A percentile compares a stretch with the other conserved stretches of the same genome.
Conservation (phyloP, 1,140 invertebrate species). For the Mesaphorura yosii region DNA sequence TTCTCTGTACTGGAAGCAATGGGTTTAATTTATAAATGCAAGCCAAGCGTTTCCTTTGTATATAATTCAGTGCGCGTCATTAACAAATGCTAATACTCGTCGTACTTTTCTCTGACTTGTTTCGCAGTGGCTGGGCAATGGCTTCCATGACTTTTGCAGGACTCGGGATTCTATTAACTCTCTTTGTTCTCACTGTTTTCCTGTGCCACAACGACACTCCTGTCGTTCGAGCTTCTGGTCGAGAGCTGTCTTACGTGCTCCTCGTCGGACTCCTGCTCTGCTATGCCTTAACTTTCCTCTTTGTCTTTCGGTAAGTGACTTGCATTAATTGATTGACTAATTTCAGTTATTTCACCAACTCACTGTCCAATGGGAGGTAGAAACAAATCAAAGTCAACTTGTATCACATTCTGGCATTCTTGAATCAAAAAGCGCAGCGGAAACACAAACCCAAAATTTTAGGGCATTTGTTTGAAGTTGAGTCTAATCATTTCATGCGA, state of each 20-base stretch:
- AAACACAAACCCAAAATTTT: no score
- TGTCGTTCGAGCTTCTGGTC: slow-evolving; percentile 75
- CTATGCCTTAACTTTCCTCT: slow-evolving; percentile 72
- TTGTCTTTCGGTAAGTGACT: slow-evolving; percentile 49
- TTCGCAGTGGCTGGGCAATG: slow-evolving; percentile 70
- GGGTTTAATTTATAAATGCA: no score
- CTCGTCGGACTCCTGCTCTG: slow-evolving; percentile 78
- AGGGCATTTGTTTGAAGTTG: no score
- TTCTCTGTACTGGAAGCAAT: no score
- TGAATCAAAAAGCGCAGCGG: no score
- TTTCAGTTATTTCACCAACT: not conserved
- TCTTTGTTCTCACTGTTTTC: slow-evolving; percentile 47
- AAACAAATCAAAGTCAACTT: no score
- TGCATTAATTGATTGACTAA: slow-evolving; percentile 27
- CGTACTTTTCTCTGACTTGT: no score
- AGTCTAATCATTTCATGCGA: no score
- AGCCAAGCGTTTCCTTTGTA: no score
- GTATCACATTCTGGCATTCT: no score
- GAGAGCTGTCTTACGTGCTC: slow-evolving; percentile 77
- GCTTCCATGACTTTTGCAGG: slow-evolving; percentile 55
- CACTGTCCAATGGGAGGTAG: not conserved
- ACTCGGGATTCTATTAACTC: slow-evolving; percentile 38
- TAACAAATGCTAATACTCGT: no score
- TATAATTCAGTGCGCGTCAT: no score
- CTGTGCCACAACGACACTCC: slow-evolving; percentile 69